Percentiles rank a stretch among this genome's conserved stretches.
Conservation (phyloP, 2,797 vertebrate genomes). For the Lindbergichthys nudifrons region DNA sequence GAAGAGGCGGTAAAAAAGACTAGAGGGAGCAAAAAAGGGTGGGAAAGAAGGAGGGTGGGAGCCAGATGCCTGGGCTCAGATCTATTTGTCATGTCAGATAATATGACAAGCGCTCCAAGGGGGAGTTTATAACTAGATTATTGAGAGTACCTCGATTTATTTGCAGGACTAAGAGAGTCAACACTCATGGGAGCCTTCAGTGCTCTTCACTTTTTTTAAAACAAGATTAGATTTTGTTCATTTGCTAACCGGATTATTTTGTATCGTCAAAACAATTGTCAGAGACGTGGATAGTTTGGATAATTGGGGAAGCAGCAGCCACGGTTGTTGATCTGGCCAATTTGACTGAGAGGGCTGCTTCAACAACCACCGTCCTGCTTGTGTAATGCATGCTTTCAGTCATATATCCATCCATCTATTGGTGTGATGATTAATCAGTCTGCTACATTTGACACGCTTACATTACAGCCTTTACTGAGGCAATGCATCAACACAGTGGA, state of each 20-base stretch:
- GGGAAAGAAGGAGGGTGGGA: conserved; percentile 28
- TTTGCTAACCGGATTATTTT: conserved; percentile 63
- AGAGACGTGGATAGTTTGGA: conserved; percentile 37
- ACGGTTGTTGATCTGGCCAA: conserved; percentile 16
- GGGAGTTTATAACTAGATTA: conserved; percentile 76
- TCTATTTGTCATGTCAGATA: conserved; percentile 81
- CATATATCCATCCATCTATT: conserved; percentile 19
- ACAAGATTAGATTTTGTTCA: conserved; percentile 66
- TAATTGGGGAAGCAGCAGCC: conserved; percentile 33
- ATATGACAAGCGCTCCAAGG: conserved; percentile 73
- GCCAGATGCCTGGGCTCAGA: conserved; percentile 46
- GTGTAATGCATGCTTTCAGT: conserved; percentile 10
- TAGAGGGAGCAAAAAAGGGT: conserved; percentile 28
- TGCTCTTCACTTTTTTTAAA: conserved; percentile 58
- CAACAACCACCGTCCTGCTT: conserved; percentile 24
- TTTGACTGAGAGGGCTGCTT: conserved; percentile 33
- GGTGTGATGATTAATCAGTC: conserved; percentile 28
- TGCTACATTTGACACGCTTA: conserved; percentile 14
- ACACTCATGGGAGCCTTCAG: conserved; percentile 42
- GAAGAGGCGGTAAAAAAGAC: conserved; percentile 13
- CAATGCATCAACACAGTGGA: conserved; percentile 46
- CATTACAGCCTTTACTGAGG: conserved; percentile 18
- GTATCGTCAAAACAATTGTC: conserved; percentile 49
- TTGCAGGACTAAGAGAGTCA: conserved; percentile 65
- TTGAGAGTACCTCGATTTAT: conserved; percentile 74